These are phyloP conservation scores for Coelogynopora nodosa DNA, from an alignment of 2,888 invertebrate species.

Conservation along the genomic window DNA sequence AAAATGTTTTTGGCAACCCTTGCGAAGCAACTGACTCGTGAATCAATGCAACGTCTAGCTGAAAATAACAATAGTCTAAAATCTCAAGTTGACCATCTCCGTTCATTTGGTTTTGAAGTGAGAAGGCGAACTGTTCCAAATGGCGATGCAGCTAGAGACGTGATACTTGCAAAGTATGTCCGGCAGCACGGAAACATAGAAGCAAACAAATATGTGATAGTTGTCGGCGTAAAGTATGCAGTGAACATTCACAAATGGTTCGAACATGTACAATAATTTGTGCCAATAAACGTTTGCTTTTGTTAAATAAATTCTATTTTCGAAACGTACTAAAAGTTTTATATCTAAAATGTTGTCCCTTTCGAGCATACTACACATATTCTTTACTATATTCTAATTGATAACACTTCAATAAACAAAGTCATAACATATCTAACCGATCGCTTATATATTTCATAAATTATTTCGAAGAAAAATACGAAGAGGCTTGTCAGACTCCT, in stretches of 20 bases:
- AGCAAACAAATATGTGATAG: background rate
- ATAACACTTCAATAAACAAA: slow-evolving; percentile 9
- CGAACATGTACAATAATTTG: slow-evolving; percentile 21
- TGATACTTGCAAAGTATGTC: too few relatives aligned
- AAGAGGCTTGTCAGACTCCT: background rate
- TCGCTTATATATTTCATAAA: background rate
- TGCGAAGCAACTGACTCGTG: too few relatives aligned
- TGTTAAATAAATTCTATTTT: background rate
- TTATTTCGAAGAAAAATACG: background rate
- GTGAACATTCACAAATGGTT: slow-evolving; percentile 18
- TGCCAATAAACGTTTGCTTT: background rate
- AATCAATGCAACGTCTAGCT: too few relatives aligned
- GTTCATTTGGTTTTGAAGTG: too few relatives aligned
- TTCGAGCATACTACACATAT: slow-evolving; percentile 19
- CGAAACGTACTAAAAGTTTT: background rate
- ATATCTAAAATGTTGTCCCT: background rate
- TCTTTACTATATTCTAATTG: slow-evolving; percentile 5
- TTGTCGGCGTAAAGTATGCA: background rate
- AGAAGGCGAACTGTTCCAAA: too few relatives aligned
- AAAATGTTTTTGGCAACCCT: too few relatives aligned
- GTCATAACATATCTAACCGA: background rate
- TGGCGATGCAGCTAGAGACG: too few relatives aligned
- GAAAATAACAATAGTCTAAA: too few relatives aligned
- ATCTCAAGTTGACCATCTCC: too few relatives aligned
- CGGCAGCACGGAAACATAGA: background rate